These are phyloP conservation scores for Tokudaia muenninki DNA, from an alignment of 2,797 vertebrate species.

Conservation along the genomic window DNA sequence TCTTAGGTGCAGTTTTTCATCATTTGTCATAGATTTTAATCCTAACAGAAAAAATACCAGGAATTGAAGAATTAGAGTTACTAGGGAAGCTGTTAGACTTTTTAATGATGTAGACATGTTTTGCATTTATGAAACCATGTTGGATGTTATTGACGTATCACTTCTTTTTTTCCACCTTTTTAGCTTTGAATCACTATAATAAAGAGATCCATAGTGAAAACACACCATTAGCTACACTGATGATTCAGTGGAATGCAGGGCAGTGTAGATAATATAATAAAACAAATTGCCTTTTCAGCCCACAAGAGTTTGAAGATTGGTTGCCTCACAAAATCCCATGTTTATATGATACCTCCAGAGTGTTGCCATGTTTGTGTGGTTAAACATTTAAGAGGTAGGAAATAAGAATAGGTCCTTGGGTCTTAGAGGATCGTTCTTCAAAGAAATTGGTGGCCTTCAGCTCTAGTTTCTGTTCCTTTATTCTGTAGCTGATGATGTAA, in stretches of 20 bases:
- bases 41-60: background rate
- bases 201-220: background rate
- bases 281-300: background rate
- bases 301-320: background rate
- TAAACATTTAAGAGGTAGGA: no score
- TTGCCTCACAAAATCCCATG: background rate
- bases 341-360: background rate
- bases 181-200: slow-evolving; percentile 30
- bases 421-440: background rate
- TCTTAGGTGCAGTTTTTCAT: background rate
- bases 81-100: background rate
- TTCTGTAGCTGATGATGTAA: background rate
- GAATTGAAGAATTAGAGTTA: background rate
- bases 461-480: background rate
- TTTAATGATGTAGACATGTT: background rate
- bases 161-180: background rate
- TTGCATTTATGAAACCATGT: background rate
- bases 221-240: background rate
- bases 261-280: background rate
- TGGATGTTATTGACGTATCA: background rate
- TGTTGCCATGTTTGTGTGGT: background rate
- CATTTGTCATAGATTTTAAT: background rate
- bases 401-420: background rate
- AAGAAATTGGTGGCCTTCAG: background rate
- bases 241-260: background rate